Evolutionary conservation across 2,888 invertebrate species (phyloP).

Genomic region (Odontomyia ornata): DNA sequence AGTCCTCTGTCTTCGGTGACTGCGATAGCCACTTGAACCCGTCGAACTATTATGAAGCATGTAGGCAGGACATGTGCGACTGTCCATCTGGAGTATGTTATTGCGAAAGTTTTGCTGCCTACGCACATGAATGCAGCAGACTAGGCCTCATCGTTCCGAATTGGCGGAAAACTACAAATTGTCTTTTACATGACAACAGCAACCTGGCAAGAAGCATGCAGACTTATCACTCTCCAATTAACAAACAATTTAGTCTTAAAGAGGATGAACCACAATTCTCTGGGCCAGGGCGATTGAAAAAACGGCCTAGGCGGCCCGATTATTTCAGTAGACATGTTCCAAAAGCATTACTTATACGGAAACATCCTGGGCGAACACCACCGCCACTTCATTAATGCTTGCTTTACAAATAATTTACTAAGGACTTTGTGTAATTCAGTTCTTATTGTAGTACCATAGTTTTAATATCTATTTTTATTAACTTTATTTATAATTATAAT

Average conservation of each 20-base stretch:
- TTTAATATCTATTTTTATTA: too few species aligned
- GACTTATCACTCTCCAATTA: conserved; percentile 45
- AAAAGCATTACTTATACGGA: conserved; percentile 58
- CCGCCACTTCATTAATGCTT: conserved; percentile 60
- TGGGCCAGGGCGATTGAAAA: conserved; percentile 47
- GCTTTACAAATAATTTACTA: too few species aligned
- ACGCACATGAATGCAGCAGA: conserved; percentile 85
- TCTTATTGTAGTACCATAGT: too few species aligned
- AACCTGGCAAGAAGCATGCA: background rate
- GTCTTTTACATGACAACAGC: conserved; percentile 64
- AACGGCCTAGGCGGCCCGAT: conserved; percentile 50
- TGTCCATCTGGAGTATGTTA: conserved; percentile 84
- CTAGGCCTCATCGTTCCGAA: conserved; percentile 75
- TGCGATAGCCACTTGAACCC: conserved; percentile 84
- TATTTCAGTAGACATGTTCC: conserved; percentile 62
- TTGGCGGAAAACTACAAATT: conserved; percentile 78
- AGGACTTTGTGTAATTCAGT: too few species aligned
- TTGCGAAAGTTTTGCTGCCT: conserved; percentile 90
- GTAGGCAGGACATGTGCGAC: conserved; percentile 87
- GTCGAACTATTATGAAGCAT: conserved; percentile 84
- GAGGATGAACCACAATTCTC: conserved; percentile 46
- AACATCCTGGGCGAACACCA: conserved; percentile 63
- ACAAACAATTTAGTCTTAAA: conserved; percentile 17
- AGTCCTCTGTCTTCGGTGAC: conserved; percentile 71
- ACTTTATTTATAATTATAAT: too few species aligned